Conservation (phyloP, 92 coral and sea anemone species). For the Chrysogorgia sp. region DNA sequence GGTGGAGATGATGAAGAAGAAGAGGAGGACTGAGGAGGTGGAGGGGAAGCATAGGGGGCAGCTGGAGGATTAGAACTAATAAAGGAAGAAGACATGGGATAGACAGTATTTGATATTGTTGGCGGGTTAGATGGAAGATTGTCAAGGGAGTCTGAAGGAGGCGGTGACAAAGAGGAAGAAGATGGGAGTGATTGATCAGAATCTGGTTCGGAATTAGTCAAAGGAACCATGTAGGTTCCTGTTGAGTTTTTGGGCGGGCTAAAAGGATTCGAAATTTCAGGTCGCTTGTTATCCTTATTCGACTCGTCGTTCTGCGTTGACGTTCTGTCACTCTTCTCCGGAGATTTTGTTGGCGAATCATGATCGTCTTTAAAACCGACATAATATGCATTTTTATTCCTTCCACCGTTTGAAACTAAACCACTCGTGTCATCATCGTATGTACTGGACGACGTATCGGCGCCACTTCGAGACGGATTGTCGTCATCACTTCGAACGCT, state of each 20-base stretch:
- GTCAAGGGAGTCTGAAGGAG: neutral
- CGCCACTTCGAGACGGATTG: neutral
- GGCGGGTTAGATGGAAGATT: neutral
- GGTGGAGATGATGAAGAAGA: neutral
- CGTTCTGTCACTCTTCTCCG: neutral
- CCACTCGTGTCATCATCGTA: neutral
- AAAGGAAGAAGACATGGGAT: conserved; percentile 8
- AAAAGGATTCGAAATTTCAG: neutral
- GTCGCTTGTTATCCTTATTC: neutral
- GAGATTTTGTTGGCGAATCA: neutral
- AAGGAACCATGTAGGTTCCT: neutral
- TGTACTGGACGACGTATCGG: neutral
- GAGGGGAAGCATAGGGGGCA: conserved; percentile 20
- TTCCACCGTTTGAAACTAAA: neutral
- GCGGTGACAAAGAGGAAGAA: neutral
- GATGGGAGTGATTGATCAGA: neutral
- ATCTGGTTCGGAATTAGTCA: neutral
- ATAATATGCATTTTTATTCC: conserved; percentile 20
- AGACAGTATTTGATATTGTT: neutral
- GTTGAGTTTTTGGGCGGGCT: neutral
- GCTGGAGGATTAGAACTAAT: neutral
- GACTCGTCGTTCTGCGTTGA: neutral
- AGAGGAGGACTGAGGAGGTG: neutral
- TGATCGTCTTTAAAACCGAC: neutral
- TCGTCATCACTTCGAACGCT: neutral